Percentiles rank a stretch among this genome's conserved stretches.
phyloP scores from a whole-genome alignment of 2,113 vertebrate genomes.

The Poicephalus meyeri region DNA sequence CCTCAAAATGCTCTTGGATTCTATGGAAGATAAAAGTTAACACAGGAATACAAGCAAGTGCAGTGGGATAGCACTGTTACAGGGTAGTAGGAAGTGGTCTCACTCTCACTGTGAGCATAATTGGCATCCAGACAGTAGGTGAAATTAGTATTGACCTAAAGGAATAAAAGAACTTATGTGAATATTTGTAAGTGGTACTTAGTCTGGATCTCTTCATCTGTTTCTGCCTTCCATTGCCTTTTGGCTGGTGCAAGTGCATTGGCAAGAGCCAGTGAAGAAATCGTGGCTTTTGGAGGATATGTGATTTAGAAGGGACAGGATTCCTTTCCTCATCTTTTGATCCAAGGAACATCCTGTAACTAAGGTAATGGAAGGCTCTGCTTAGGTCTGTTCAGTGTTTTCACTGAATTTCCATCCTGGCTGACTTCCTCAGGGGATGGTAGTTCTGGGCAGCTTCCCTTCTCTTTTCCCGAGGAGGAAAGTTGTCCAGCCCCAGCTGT shows the following conservation, averaged over 20 bases:
- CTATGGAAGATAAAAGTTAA: background rate
- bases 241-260: background rate
- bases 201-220: background rate
- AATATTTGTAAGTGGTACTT: background rate
- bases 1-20: background rate
- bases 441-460: background rate
- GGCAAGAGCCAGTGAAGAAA: background rate
- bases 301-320: background rate
- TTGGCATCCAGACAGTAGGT: background rate
- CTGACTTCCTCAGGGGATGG: accelerated
- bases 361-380: background rate
- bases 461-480: background rate
- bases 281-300: background rate
- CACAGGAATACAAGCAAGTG: background rate
- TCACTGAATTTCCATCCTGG: background rate
- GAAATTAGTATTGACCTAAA: background rate
- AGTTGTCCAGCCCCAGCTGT: background rate
- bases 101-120: background rate
- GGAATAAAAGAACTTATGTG: background rate
- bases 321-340: background rate
- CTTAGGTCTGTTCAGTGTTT: background rate
- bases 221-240: background rate
- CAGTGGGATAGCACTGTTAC: background rate
- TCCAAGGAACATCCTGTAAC: background rate
- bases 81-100: background rate